These are phyloP conservation scores for Falcaria lacertinaria DNA, from an alignment of 2,888 invertebrate species.

Conservation along the genomic window DNA sequence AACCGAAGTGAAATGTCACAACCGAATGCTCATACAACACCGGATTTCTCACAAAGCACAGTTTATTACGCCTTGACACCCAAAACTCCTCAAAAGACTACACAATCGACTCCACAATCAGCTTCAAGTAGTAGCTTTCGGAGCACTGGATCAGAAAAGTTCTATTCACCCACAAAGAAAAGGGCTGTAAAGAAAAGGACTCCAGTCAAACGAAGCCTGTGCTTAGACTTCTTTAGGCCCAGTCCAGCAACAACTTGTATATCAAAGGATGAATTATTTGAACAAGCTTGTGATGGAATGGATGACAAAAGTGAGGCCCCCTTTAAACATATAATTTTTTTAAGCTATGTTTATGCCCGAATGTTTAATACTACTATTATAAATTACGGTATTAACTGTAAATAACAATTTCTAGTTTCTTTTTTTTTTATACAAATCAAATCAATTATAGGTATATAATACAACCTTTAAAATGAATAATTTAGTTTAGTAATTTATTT, in stretches of 20 bases:
- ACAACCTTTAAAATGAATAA: too few species aligned
- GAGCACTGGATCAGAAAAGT: constrained; percentile 34
- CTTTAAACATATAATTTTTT: neutral
- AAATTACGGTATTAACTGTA: too few species aligned
- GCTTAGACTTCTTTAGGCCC: constrained; percentile 15
- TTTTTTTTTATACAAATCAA: too few species aligned
- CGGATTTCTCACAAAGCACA: constrained; percentile 22
- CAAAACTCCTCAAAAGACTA: constrained; percentile 21
- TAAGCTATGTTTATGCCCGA: neutral
- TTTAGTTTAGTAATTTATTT: too few species aligned
- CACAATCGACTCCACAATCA: constrained; percentile 15
- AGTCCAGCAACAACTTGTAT: constrained; percentile 6
- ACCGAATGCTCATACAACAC: neutral
- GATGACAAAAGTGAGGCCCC: constrained; percentile 63
- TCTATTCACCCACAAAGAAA: constrained; percentile 58
- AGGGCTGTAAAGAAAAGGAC: constrained; percentile 31
- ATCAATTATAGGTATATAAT: too few species aligned
- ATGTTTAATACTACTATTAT: too few species aligned
- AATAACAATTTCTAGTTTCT: too few species aligned
- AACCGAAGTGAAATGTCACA: constrained; percentile 9
- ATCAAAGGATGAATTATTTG: constrained; percentile 18
- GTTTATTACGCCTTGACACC: constrained; percentile 27
- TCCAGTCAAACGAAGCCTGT: constrained; percentile 43
- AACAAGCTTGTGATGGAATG: constrained; percentile 27
- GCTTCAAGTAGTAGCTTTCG: constrained; percentile 15